These are phyloP conservation scores for Hoplodrina blanda DNA, from an alignment of 2,888 invertebrate species.

Conservation along the genomic window DNA sequence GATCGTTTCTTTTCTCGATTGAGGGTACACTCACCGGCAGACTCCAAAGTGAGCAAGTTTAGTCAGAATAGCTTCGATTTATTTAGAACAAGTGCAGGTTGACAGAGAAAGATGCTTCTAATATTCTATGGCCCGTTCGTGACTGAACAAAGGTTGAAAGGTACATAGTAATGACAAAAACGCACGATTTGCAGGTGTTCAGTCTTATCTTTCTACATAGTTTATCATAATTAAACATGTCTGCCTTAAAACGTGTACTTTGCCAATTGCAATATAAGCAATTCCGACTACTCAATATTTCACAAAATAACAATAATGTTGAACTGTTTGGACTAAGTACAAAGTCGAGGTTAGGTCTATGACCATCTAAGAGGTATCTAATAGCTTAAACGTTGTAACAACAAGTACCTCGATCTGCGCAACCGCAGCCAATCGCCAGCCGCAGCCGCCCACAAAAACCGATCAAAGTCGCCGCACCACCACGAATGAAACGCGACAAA, in stretches of 20 bases:
- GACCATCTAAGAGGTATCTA: slow-evolving; percentile 47
- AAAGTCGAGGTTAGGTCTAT: slow-evolving; percentile 13
- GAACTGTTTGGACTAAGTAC: not conserved
- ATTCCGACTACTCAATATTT: not conserved
- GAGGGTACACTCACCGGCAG: not conserved
- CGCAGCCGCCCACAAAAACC: slow-evolving; percentile 84
- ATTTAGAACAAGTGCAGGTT: slow-evolving; percentile 1
- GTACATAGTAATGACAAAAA: slow-evolving; percentile 1
- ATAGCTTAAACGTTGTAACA: slow-evolving; percentile 66
- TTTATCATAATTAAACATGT: not conserved
- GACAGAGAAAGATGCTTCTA: slow-evolving; percentile 2
- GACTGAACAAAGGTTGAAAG: slow-evolving; percentile 13
- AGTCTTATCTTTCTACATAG: not conserved
- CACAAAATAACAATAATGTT: not conserved
- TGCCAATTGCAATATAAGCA: not conserved
- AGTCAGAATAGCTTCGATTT: not conserved
- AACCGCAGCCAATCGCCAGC: slow-evolving; percentile 79
- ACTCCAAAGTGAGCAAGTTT: not conserved
- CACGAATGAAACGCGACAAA: slow-evolving; percentile 86
- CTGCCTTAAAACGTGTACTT: not conserved
- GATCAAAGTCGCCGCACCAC: slow-evolving; percentile 85
- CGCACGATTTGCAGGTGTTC: slow-evolving; percentile 3
- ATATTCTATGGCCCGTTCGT: slow-evolving; percentile 19
- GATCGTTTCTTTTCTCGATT: too few species aligned
- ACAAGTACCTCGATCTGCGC: slow-evolving; percentile 66